Evolutionary conservation across 2,113 vertebrate species (phyloP), one percentile per base, ranked within the genome.

Genomic region (Atrichornis clamosus): DNA sequence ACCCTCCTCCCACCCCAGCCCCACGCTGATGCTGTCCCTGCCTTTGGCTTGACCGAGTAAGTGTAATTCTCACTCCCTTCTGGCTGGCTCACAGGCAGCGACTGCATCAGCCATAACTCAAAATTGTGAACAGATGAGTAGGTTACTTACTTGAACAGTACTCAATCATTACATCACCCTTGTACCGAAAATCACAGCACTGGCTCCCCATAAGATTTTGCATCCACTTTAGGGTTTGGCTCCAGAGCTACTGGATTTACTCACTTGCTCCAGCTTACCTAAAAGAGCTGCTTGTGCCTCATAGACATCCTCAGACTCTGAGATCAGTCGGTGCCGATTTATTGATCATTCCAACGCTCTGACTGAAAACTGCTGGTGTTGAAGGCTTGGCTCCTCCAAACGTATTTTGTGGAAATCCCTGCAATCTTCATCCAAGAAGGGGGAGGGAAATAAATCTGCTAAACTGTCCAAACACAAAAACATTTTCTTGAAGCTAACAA

Each of bases 211-310:
- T 93, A 73, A 89, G 62, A 89, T 75, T 94, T 96, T 81, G 67
- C 80, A 94, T 95, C 85, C 97, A 93, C 94, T 97, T 97, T 76
- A 88, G 78, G 94, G 90, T 97, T 98, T 98, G 98, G 98, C 97
- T 97, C 87, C 90, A 91, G 79, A 93, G 95, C 97, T 92, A 83
- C 95, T 44, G 87, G 95, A 86, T 96, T 97, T 97, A 94, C 96
- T 97, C 93, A 91, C 53, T 97, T 73, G 44, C 87, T 97, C 93
- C 95, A 67, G 93, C 44, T 96, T 96, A 96, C 96, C 95, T 97
- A 91, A 95, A 97, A 88, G 90, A 90, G 92, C 83, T 84, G 50
- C 93, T 93, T 95, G 49, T 80, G 92, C 82, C 85, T 93, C 15
- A 21, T 19, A 91, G 88, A 89, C 85, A 93, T 97, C 96, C 92